Base-by-base conservation (phyloP, 92 coral and sea anemone species). In the Parazoanthus darwini region DNA sequence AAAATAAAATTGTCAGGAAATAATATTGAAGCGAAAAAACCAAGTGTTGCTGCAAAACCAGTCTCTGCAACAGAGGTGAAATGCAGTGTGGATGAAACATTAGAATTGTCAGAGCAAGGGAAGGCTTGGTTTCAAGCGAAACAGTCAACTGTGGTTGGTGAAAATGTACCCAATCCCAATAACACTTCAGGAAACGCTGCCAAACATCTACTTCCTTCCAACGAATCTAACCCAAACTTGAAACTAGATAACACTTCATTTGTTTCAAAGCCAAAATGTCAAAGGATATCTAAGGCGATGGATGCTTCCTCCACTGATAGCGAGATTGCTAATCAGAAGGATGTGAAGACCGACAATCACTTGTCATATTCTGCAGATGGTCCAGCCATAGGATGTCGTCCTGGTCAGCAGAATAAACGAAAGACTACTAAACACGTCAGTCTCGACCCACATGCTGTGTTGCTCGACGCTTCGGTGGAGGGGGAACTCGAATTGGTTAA, bases 401-500 rank as follows among this genome's bases (percentile, higher is more conserved):
- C 42, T 26, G 74, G 26, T 36, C 29, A 70, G 71, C 26, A 82
- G 67, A 80, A 71, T 13, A 91, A 89, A 9, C 88, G 37, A 88
- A 91, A 91, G 81, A 84, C 88, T 39, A 58, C 86, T 63, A 89
- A 93, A 48, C 98, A 81, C 68, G 99, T 97, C 48, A 95, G 95
- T 73, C 95, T 97, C 4, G 98, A 97, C 74, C 99, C 99, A 2
- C 98, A 97, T 43, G 99, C 98, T 3, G 99, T 97, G 48, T 88
- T 97, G 11, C 94, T 97, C 43, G 98, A 97, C 44, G 98, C 99
- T 10, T 96, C 99, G 44, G 93, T 97, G 51, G 99, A 97, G 86
- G 99, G 99, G 38, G 99, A 97, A 74, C 91, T 97, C 86, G 98
- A 95, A 46, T 93, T 96, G 65, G 99, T 97, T 77, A 95, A 91